Base-by-base conservation (phyloP, 1,140 invertebrate genomes). In the Alviniconcha marisindica region DNA sequence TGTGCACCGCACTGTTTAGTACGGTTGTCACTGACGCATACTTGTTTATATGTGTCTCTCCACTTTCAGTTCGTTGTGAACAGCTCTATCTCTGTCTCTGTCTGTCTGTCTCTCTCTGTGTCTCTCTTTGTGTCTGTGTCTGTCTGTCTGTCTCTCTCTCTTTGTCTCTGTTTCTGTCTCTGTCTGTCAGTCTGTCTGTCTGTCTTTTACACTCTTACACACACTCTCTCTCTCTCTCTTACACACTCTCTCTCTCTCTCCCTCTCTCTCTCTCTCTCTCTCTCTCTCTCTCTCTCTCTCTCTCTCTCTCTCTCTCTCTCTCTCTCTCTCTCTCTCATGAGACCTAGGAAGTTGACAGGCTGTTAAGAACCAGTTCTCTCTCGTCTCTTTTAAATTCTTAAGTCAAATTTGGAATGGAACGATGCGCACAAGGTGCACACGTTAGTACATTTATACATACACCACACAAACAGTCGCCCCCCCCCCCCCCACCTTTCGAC, bases 271-370 rank as follows among this genome's bases (percentile, higher is more conserved):
- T 31, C 60, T 63, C 60, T n/a, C 60, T n/a, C 60, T n/a, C 60
- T n/a, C 60, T n/a, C 60, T n/a, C 60, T n/a, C 60, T n/a, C 60
- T 63, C 60, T n/a, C 60, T 69, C 63, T 69, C 63, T 69, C 63
- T 69, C 63, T 69, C 63, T 69, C 63, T 69, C 63, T 69, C 63
- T 69, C 63, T 69, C 63, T 69, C 63, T 69, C 63, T 69, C 63
- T 69, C 63, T 69, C 63, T 69, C 63, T 69, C 63, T 69, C 63
- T 7, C 24, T n/a, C n/a, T n/a, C n/a, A n/a, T n/a, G n/a, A n/a
- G n/a, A n/a, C n/a, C n/a, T n/a, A n/a, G n/a, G n/a, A n/a, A n/a
- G n/a, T n/a, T n/a, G n/a, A n/a, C n/a, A n/a, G n/a, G n/a, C n/a
- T n/a, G n/a, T n/a, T n/a, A n/a, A n/a, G n/a, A n/a, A n/a, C n/a